phyloP scores from a whole-genome alignment of 2,113 vertebrate species.

The Mastomys natalensis region DNA sequence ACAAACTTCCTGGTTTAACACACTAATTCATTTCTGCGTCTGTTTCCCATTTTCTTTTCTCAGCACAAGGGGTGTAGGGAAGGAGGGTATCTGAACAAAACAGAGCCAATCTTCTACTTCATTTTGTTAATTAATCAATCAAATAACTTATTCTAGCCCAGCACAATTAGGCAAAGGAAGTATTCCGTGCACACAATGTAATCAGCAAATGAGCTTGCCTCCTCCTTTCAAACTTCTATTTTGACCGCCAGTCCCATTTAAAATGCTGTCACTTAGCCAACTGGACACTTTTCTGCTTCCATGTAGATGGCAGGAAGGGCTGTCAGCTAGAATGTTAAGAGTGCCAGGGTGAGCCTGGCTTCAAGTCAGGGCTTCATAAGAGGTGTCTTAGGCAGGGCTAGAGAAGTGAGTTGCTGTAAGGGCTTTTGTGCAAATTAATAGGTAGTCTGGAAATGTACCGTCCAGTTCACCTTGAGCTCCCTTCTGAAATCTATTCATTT shows the following conservation, averaged over 20 bases:
- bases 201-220: slow-evolving; percentile 57
- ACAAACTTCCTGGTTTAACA: neutral
- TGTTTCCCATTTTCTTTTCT: neutral
- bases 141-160: slow-evolving; percentile 45
- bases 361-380: neutral
- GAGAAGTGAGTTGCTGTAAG: too few relatives aligned
- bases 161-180: slow-evolving; percentile 44
- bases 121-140: neutral
- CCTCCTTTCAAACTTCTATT: slow-evolving; percentile 56
- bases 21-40: neutral
- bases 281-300: slow-evolving; percentile 55
- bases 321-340: neutral
- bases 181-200: slow-evolving; percentile 39
- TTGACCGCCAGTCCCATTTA: slow-evolving; percentile 44
- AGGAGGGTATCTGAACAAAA: neutral
- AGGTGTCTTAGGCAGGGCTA: neutral
- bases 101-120: neutral
- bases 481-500: neutral
- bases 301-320: neutral
- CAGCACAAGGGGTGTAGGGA: neutral
- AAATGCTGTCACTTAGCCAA: slow-evolving; percentile 64
- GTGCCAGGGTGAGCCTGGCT: neutral
- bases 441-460: neutral
- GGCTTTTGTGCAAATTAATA: neutral
- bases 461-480: neutral